Evolutionary conservation across 2,113 vertebrate species (phyloP).

Genomic region (Archocentrus centrarchus): DNA sequence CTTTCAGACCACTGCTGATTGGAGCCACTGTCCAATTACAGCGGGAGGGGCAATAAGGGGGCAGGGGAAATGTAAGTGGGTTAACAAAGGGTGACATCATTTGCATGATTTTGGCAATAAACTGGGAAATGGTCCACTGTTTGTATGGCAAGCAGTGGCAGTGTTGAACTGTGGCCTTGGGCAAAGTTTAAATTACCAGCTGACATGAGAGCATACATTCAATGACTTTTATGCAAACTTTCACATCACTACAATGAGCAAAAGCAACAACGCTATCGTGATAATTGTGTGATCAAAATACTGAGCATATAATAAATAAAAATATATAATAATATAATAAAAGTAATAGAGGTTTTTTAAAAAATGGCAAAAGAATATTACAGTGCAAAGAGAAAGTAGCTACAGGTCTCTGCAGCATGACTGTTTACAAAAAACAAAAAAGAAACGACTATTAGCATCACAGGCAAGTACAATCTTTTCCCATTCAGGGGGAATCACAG

Average conservation of each 20-base stretch:
- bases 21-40: slow-evolving; percentile 65
- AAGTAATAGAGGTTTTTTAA: not conserved
- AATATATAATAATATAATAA: not conserved
- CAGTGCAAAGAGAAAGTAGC: not conserved
- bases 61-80: slow-evolving; percentile 35
- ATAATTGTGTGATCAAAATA: not conserved
- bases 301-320: not conserved
- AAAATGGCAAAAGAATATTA: not conserved
- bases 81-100: slow-evolving; percentile 62
- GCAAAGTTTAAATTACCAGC: not conserved
- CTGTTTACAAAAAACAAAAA: not conserved
- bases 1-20: slow-evolving; percentile 59
- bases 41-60: slow-evolving; percentile 48
- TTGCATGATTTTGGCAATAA: slow-evolving; percentile 49
- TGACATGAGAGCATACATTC: not conserved
- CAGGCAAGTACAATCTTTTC: slow-evolving; percentile 17
- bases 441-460: not conserved
- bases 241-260: not conserved
- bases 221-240: not conserved
- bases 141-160: not conserved
- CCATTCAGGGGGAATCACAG: slow-evolving; percentile 35
- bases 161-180: not conserved
- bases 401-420: not conserved
- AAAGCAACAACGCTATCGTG: not conserved
- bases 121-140: slow-evolving; percentile 35